Evolutionary conservation across 2,113 vertebrate genomes (phyloP), one percentile per base, ranked within the genome.

Genomic region (Zeus faber): DNA sequence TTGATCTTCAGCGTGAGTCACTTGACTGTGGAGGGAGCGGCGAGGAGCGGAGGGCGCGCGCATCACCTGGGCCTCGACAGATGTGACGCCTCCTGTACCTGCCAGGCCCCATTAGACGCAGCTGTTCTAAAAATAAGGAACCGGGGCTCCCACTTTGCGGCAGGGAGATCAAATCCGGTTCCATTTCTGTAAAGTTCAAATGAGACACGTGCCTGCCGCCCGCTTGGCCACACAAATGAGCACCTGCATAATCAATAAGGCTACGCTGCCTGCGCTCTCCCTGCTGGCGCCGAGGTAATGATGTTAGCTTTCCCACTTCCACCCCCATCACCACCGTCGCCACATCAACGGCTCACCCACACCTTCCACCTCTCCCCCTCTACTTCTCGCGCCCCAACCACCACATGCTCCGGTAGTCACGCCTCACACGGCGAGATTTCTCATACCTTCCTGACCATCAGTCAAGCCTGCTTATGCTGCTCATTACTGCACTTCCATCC

Each of bases 51-150:
- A 61, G 62, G 70, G 71, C 43, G 56, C 58, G 63, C 74, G 77
- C 76, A 39, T 85, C 87, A 87, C 84, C 84, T 79, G 82, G 85
- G 62, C 79, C 80, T 81, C 75, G 61, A 86, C 86, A 89, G 87
- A 85, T 88, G 87, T 85, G 86, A 84, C 69, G 74, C 84, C 87
- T 88, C 82, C 86, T 88, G 82, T 88, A 86, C 85, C 82, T 87
- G 86, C 87, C 87, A 86, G 82, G 81, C 80, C 78, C 86, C 82
- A 86, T 88, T 89, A 89, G 76, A 82, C 43, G 72, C 80, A 81
- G 81, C 80, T 81, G 82, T 72, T 81, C 85, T 81, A 87, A 88
- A 88, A 88, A 88, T 88, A 88, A 88, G 82, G 67, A 67, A 63
- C 43, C 62, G 27, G 57, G 65, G 59, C 70, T 62, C 70, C 65